Evolutionary conservation across 2,797 vertebrate species (phyloP).

Genomic region (Triplophysa bombifrons): DNA sequence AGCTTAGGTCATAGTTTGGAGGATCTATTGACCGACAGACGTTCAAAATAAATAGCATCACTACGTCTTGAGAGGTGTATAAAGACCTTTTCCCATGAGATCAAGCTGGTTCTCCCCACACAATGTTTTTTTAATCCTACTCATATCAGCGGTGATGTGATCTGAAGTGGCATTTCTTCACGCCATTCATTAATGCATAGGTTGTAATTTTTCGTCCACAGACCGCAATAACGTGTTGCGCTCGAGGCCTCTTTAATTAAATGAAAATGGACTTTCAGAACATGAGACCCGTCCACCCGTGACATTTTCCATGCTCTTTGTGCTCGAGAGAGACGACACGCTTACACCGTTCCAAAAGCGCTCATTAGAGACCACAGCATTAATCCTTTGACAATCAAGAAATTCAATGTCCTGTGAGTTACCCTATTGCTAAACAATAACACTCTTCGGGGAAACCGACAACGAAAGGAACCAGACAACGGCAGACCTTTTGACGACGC

Average conservation of each 20-base stretch:
- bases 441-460: constrained; percentile 3
- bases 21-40: no score
- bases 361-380: constrained; percentile 43
- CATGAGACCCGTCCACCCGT: constrained; percentile 9
- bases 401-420: neutral
- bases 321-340: constrained; percentile 3
- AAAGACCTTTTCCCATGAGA: no score
- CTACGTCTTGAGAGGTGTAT: no score
- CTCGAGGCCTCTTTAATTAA: neutral
- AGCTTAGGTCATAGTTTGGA: no score
- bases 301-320: constrained; percentile 54
- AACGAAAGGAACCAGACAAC: constrained; percentile 19
- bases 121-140: neutral
- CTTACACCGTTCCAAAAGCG: constrained; percentile 35
- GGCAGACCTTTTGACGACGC: neutral
- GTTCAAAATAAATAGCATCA: no score
- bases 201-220: neutral
- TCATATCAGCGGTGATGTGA: neutral
- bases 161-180: neutral
- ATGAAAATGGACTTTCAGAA: constrained; percentile 5
- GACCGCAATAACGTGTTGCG: neutral
- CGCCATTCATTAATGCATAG: neutral
- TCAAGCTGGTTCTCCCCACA: no score
- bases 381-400: constrained; percentile 13
- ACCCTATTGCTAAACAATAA: constrained; percentile 24